Conservation (phyloP, 2,113 vertebrate genomes). For the Cichladusa arquata region DNA sequence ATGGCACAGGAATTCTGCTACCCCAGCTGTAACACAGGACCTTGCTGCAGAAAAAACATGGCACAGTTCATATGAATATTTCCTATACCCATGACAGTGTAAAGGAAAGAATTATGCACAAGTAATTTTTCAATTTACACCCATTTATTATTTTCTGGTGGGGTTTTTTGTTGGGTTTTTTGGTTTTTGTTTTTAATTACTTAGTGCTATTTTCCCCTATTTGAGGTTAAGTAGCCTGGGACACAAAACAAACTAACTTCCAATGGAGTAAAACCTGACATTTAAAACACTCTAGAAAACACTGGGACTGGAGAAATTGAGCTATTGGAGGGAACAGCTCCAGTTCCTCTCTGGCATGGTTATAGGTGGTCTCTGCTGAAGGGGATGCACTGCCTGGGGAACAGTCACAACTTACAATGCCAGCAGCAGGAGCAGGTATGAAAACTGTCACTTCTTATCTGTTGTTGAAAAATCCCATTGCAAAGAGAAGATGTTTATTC, state of each 20-base stretch:
- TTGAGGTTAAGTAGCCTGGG: not conserved
- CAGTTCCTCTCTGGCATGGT: not conserved
- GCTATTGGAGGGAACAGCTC: not conserved
- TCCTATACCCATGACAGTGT: not conserved
- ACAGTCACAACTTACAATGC: not conserved
- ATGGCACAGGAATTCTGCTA: not conserved
- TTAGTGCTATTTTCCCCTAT: not conserved
- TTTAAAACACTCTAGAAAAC: not conserved
- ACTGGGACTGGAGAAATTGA: not conserved
- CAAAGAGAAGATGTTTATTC: not conserved
- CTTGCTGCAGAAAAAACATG: not conserved
- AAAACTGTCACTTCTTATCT: not conserved
- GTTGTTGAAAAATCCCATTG: not conserved
- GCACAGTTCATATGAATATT: not conserved
- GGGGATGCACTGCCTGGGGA: not conserved
- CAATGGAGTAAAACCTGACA: not conserved
- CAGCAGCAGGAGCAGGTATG: not conserved
- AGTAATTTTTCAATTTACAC: not conserved
- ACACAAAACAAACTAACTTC: not conserved
- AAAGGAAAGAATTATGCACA: not conserved
- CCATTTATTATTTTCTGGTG: not conserved
- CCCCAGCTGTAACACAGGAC: not conserved
- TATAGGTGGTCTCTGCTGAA: not conserved
- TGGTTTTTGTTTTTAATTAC: not conserved
- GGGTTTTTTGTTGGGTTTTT: not conserved